Conservation (phyloP, 64 coral and sea anemone genomes). For the Anthopleura sola region DNA sequence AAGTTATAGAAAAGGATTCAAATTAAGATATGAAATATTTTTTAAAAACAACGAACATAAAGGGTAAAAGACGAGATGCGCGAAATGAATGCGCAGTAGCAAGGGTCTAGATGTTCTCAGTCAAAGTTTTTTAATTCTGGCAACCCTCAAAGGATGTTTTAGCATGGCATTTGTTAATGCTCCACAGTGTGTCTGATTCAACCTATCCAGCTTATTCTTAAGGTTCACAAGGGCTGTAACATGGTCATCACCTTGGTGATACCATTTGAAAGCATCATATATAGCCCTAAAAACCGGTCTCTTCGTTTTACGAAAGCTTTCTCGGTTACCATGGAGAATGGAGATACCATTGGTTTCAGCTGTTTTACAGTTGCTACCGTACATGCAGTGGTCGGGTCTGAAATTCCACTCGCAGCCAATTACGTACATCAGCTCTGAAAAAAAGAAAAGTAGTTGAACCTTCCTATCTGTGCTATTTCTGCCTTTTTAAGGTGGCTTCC, state of each 20-base stretch:
- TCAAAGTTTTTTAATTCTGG: too few relatives aligned
- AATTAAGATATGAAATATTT: too few relatives aligned
- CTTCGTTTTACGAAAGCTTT: conserved; percentile 64
- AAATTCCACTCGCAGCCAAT: conserved; percentile 94
- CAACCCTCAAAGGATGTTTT: too few relatives aligned
- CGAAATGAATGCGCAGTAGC: too few relatives aligned
- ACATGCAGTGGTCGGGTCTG: conserved; percentile 90
- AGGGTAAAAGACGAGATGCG: too few relatives aligned
- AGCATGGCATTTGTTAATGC: conserved; percentile 35
- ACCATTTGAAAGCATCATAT: conserved; percentile 46
- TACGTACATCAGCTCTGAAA: conserved; percentile 60
- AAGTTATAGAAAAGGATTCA: too few relatives aligned
- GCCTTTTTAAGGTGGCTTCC: too few relatives aligned
- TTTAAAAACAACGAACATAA: too few relatives aligned
- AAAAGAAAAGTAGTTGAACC: too few relatives aligned
- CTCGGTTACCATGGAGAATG: conserved; percentile 93
- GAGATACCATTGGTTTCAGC: conserved; percentile 83
- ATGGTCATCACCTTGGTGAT: conserved; percentile 49
- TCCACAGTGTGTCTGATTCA: conserved; percentile 54
- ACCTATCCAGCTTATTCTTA: conserved; percentile 7
- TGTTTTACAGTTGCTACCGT: conserved; percentile 80
- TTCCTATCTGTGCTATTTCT: too few relatives aligned
- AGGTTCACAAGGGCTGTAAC: conserved; percentile 20
- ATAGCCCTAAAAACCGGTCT: conserved; percentile 69
- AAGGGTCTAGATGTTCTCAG: too few relatives aligned